Conservation (phyloP, 2,888 invertebrate genomes). For the Zele albiditarsus region DNA sequence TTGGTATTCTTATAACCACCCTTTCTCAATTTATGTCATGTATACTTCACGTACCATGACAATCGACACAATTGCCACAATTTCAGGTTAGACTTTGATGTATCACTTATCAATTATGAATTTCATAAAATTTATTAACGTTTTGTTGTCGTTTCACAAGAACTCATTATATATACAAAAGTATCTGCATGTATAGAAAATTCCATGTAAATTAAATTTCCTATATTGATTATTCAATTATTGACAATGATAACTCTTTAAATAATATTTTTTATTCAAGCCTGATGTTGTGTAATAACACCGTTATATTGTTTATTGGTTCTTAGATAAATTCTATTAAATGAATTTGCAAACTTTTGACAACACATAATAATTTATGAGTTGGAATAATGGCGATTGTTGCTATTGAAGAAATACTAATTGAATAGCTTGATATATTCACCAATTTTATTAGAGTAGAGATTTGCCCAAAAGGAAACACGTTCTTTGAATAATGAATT, state of each 20-base stretch:
- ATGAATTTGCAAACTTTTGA: no score
- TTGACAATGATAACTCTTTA: no score
- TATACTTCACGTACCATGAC: background rate
- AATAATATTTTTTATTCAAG: no score
- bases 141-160: background rate
- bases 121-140: slow-evolving; percentile 2
- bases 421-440: slow-evolving; percentile 54
- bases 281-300: no score
- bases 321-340: no score
- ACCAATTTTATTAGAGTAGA: slow-evolving; percentile 64
- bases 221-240: no score
- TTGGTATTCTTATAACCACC: background rate
- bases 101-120: background rate
- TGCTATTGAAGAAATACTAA: slow-evolving; percentile 31
- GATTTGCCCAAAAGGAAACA: slow-evolving; percentile 71
- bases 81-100: background rate
- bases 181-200: no score
- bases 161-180: background rate
- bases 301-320: no score
- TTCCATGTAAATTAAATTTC: no score
- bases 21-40: background rate
- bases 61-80: background rate
- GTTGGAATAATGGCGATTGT: background rate
- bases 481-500: slow-evolving; percentile 65
- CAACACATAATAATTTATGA: no score